Evolutionary conservation across 2,113 vertebrate species (phyloP).

Genomic region (Saguinus imperator): DNA sequence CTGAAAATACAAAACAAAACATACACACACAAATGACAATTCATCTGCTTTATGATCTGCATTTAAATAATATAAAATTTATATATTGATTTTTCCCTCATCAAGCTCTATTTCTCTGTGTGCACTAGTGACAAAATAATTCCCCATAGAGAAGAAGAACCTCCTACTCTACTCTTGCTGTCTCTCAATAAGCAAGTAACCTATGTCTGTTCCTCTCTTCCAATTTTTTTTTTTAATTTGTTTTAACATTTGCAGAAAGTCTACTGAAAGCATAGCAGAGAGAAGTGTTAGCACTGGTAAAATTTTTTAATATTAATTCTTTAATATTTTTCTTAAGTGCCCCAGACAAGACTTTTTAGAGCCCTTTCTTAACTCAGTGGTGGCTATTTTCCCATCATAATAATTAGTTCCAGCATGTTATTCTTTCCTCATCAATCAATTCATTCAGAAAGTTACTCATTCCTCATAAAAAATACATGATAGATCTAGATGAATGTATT

Average conservation of each 20-base stretch:
- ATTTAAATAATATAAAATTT: neutral
- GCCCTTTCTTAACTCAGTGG: neutral
- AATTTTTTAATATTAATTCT: neutral
- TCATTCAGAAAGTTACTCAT: neutral
- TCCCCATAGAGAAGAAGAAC: neutral
- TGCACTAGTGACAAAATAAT: neutral
- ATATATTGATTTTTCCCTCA: neutral
- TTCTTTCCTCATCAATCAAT: neutral
- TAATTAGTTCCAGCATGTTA: neutral
- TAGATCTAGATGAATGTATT: neutral
- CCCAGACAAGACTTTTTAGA: neutral
- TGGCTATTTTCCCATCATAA: neutral
- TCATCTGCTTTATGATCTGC: neutral
- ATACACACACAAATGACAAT: neutral
- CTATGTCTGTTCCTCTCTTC: neutral
- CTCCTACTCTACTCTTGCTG: neutral
- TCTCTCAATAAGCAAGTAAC: neutral
- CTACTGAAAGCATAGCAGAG: neutral
- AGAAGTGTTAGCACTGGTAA: neutral
- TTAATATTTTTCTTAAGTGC: neutral
- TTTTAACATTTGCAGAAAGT: neutral
- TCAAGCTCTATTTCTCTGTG: neutral
- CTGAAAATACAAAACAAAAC: constrained; percentile 56
- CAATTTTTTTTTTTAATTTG: neutral
- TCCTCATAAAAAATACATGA: neutral